Conservation (phyloP, 2,797 vertebrate genomes). For the Diplodus puntazzo region DNA sequence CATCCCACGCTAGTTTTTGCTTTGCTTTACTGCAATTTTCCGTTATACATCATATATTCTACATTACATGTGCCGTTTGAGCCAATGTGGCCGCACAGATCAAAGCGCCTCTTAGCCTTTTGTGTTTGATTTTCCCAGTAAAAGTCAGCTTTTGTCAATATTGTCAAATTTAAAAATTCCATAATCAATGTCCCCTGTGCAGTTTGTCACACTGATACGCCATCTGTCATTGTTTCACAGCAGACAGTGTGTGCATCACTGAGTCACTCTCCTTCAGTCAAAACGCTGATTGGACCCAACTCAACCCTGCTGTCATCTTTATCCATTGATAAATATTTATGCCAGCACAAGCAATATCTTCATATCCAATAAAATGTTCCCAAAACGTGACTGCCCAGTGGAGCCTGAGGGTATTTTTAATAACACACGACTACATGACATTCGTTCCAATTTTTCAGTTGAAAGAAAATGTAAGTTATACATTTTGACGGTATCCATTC, state of each 20-base stretch:
- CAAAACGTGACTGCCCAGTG: not conserved
- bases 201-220: not conserved
- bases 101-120: conserved; percentile 35
- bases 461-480: not conserved
- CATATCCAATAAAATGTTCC: not conserved
- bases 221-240: conserved; percentile 21
- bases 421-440: not conserved
- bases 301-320: conserved; percentile 30
- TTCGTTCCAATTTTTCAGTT: not conserved
- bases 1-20: not conserved
- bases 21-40: no score
- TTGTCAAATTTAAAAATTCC: not conserved
- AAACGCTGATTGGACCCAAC: conserved; percentile 37
- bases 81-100: conserved; percentile 45
- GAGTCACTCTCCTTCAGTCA: conserved; percentile 33
- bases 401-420: not conserved
- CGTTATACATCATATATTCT: no score
- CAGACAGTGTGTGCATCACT: conserved; percentile 18
- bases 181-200: not conserved
- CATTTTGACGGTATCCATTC: not conserved
- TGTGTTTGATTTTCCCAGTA: conserved; percentile 45
- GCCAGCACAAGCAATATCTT: not conserved
- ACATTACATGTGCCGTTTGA: conserved; percentile 28
- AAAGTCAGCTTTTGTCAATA: conserved; percentile 1
- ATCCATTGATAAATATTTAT: conserved; percentile 4